These are phyloP conservation scores for Folsomia manolachei DNA, from an alignment of 2,888 invertebrate species.

Conservation along the genomic window DNA sequence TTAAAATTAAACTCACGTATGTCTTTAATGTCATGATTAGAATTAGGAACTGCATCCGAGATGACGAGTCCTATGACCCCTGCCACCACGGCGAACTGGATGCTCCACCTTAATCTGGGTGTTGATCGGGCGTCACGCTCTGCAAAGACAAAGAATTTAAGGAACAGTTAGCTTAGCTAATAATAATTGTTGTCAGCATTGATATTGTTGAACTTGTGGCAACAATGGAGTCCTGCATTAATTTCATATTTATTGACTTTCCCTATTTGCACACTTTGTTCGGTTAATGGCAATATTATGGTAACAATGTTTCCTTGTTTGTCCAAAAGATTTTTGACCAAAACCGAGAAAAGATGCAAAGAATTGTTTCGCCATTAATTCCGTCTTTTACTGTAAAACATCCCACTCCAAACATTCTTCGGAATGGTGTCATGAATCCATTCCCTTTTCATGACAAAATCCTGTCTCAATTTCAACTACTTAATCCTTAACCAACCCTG, in stretches of 20 bases:
- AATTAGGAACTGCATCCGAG: slow-evolving; percentile 10
- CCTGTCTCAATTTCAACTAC: not conserved
- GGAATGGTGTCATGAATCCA: not conserved
- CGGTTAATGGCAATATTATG: no score
- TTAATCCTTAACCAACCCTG: not conserved
- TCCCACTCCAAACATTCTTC: not conserved
- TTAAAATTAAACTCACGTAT: slow-evolving; percentile 14
- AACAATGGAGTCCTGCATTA: not conserved
- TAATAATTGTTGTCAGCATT: no score
- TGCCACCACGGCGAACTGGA: slow-evolving; percentile 11
- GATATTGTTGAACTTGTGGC: no score
- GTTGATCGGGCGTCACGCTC: no score
- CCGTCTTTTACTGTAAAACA: no score
- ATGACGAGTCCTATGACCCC: slow-evolving; percentile 22
- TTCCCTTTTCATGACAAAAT: not conserved
- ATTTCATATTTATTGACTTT: not conserved
- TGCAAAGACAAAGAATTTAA: no score
- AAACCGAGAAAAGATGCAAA: no score
- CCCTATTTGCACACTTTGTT: not conserved
- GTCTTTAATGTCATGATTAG: not conserved
- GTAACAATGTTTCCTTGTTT: no score
- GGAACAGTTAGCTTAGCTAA: no score
- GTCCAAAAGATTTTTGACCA: no score
- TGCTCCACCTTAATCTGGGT: no score
- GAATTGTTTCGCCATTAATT: no score